phyloP scores from a whole-genome alignment of 2,797 vertebrate species.

The Gila robusta region DNA sequence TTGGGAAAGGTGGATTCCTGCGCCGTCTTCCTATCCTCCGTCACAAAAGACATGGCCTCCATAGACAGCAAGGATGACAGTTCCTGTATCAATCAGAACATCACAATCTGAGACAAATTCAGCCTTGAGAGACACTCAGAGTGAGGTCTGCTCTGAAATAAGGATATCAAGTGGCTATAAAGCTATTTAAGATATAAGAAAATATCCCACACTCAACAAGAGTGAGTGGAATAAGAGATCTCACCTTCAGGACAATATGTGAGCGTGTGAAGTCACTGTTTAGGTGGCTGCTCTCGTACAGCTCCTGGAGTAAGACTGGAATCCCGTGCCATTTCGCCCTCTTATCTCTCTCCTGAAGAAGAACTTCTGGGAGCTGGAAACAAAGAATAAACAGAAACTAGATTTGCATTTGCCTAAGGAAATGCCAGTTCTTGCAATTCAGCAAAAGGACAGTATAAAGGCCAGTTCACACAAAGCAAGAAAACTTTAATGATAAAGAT shows the following conservation, averaged over 20 bases:
- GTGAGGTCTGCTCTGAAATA: neutral
- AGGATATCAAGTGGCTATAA: neutral
- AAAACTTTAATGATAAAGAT: neutral
- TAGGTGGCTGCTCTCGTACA: constrained; percentile 91
- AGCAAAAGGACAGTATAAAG: neutral
- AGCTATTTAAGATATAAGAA: neutral
- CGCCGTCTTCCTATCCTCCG: constrained; percentile 92
- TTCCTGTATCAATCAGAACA: constrained; percentile 77
- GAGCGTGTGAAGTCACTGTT: constrained; percentile 95
- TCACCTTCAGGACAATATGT: constrained; percentile 94
- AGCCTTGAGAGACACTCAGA: neutral
- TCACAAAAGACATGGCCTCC: constrained; percentile 98
- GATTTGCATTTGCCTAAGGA: neutral
- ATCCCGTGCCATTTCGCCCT: constrained; percentile 96
- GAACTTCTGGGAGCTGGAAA: constrained; percentile 86
- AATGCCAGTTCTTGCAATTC: neutral
- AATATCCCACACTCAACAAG: neutral
- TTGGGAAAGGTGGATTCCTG: constrained; percentile 88
- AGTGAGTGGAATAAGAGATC: neutral
- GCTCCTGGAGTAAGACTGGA: constrained; percentile 89
- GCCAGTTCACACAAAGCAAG: neutral
- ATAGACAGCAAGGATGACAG: constrained; percentile 96
- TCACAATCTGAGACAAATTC: neutral
- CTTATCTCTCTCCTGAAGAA: constrained; percentile 93
- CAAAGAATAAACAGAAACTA: neutral